These are phyloP conservation scores for Agelaius tricolor DNA, from an alignment of 2,113 vertebrate species.

Conservation along the genomic window DNA sequence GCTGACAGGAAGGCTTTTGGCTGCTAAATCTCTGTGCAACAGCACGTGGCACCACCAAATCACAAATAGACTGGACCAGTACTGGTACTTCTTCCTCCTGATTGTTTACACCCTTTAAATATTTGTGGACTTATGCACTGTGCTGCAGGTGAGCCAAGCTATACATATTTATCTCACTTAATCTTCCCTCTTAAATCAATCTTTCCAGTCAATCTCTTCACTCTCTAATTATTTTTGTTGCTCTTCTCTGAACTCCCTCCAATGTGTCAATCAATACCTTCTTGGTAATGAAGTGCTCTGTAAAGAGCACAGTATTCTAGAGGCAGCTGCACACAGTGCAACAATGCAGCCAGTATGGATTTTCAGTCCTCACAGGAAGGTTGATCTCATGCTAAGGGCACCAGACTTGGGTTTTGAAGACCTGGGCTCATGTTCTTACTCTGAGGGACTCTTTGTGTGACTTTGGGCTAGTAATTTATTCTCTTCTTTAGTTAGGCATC, in stretches of 20 bases:
- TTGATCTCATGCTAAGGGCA: neutral
- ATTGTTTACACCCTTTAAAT: conserved; percentile 45
- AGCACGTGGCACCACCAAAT: neutral
- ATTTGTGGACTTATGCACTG: conserved; percentile 37
- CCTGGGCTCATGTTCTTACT: neutral
- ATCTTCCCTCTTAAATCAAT: conserved; percentile 68
- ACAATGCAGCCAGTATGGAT: conserved; percentile 16
- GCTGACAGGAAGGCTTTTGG: neutral
- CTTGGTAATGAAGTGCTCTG: conserved; percentile 61
- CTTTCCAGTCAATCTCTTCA: conserved; percentile 63
- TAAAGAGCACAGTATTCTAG: conserved; percentile 7
- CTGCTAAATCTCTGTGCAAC: neutral
- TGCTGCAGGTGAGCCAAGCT: conserved; percentile 45
- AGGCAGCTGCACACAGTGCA: conserved; percentile 15
- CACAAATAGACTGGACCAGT: neutral
- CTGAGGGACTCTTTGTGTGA: neutral
- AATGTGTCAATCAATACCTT: conserved; percentile 66
- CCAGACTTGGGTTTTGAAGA: neutral
- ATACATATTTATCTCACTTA: conserved; percentile 67
- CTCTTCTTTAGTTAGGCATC: neutral
- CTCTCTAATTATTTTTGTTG: conserved; percentile 70
- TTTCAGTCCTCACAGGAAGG: conserved; percentile 37
- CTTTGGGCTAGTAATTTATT: neutral
- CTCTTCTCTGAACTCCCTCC: conserved; percentile 67
- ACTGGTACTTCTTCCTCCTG: neutral